phyloP scores from a whole-genome alignment of 1,140 invertebrate species.

The Apolygus lucorum region DNA sequence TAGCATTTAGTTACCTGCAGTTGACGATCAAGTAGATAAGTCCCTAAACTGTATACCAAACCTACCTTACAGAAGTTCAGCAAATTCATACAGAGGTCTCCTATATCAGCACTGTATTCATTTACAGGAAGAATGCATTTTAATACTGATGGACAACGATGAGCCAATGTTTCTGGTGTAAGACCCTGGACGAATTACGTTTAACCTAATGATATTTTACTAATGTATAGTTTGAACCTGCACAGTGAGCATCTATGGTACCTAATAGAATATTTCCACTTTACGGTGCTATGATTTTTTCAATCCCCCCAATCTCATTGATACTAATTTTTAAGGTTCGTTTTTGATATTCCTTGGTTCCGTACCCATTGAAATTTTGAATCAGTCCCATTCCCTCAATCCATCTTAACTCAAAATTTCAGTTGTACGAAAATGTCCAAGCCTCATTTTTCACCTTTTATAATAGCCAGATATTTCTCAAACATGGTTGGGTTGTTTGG shows the following conservation, averaged over 20 bases:
- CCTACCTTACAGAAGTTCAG: not conserved
- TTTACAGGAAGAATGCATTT: not conserved
- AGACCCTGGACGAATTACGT: not conserved
- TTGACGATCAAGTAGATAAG: not conserved
- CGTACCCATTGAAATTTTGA: not conserved
- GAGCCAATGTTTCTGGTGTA: not conserved
- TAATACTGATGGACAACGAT: not conserved
- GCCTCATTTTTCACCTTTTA: no score
- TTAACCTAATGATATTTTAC: not conserved
- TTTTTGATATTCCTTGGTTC: not conserved
- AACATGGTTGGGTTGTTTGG: no score
- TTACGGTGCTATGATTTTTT: not conserved
- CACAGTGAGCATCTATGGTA: no score
- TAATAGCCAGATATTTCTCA: no score
- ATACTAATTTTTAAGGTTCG: not conserved
- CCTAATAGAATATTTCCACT: not conserved
- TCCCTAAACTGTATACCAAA: not conserved
- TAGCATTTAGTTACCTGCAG: no score
- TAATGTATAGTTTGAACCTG: not conserved
- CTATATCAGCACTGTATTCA: not conserved
- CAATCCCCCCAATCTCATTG: not conserved
- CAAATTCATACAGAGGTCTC: not conserved
- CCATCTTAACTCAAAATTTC: no score
- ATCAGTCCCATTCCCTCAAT: not conserved
- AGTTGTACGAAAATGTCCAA: no score